Percentiles rank a stretch among this genome's conserved stretches.
phyloP scores from a whole-genome alignment of 2,797 vertebrate species.

The Aselliscus stoliczkanus region DNA sequence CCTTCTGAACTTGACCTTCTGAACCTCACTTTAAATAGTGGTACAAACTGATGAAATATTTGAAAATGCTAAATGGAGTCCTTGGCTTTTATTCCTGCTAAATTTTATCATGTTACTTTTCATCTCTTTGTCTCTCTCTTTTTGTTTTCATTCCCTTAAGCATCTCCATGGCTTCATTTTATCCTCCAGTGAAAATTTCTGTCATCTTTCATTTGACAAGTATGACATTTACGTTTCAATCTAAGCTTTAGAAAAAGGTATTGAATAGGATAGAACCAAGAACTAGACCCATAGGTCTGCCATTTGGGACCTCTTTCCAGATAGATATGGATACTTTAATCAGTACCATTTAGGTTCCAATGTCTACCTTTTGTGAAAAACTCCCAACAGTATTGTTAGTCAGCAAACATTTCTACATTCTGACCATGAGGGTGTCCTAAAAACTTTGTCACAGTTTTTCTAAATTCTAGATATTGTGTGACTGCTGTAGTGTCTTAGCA shows the following conservation, averaged over 20 bases:
- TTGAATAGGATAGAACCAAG: neutral
- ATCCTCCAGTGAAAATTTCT: neutral
- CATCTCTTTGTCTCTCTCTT: neutral
- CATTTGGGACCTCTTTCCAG: neutral
- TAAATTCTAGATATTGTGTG: neutral
- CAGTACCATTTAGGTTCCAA: neutral
- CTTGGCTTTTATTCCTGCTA: neutral
- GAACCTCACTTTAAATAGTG: neutral
- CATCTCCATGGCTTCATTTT: neutral
- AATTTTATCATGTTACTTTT: neutral
- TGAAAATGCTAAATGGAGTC: neutral
- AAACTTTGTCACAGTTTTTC: neutral
- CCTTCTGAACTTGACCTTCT: neutral
- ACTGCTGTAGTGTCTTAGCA: neutral
- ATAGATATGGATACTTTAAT: neutral
- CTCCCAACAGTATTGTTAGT: neutral
- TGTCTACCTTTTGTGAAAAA: constrained; percentile 19
- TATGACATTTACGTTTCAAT: neutral
- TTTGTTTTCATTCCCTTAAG: neutral
- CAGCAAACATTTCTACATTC: neutral
- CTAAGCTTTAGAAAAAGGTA: constrained; percentile 2
- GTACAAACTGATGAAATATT: neutral
- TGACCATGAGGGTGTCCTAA: neutral
- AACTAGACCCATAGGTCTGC: neutral
- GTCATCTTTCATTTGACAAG: constrained; percentile 13